Percentiles rank a stretch among this genome's conserved stretches.
Conservation (phyloP, 2,797 vertebrate species). For the Falco peregrinus region DNA sequence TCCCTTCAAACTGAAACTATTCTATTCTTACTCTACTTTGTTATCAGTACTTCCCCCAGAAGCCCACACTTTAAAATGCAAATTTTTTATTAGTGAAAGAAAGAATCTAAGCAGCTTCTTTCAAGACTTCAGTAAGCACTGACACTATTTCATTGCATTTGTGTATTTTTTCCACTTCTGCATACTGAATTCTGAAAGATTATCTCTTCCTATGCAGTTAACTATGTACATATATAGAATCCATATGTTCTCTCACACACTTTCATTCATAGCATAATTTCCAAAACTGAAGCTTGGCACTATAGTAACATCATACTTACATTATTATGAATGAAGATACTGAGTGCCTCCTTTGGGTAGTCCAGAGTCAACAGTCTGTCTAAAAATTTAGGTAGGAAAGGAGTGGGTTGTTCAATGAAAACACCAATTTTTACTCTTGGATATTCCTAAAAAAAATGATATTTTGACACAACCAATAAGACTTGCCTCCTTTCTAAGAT, state of each 20-base stretch:
- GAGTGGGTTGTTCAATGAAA: conserved; percentile 96
- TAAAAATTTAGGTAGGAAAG: conserved; percentile 94
- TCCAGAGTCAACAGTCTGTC: conserved; percentile 86
- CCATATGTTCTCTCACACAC: neutral
- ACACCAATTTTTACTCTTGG: conserved; percentile 89
- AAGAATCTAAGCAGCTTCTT: neutral
- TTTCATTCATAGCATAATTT: neutral
- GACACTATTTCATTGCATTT: neutral
- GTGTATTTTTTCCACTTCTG: neutral
- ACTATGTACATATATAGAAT: neutral
- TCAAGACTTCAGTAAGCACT: neutral
- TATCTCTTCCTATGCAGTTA: neutral
- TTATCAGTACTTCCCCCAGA: neutral
- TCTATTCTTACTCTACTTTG: neutral
- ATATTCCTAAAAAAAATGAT: conserved; percentile 81
- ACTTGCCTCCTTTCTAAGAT: conserved; percentile 25
- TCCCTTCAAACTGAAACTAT: neutral
- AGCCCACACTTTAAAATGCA: neutral
- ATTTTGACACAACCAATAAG: conserved; percentile 33
- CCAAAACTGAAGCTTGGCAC: neutral
- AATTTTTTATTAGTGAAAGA: neutral
- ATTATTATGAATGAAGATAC: conserved; percentile 93
- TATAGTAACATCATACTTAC: conserved; percentile 79
- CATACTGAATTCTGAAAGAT: neutral
- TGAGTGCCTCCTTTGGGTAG: conserved; percentile 90